Conservation (phyloP, 2,113 vertebrate genomes). For the Paradoxurus hermaphroditus region DNA sequence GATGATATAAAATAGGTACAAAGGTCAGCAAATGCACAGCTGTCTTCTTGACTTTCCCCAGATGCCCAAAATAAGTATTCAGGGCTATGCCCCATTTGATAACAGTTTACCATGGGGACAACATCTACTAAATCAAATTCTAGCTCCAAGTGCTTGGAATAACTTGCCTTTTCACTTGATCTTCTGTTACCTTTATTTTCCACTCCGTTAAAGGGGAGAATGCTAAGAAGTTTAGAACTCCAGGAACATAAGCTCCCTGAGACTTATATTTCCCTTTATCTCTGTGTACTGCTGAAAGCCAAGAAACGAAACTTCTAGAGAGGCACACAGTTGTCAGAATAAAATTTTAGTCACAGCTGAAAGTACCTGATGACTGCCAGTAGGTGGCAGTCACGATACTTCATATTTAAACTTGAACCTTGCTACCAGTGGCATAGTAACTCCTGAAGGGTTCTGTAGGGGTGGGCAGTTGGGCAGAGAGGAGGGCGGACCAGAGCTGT, state of each 20-base stretch:
- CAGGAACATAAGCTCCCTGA: not conserved
- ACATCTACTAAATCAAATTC: not conserved
- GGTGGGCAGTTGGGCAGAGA: accelerated
- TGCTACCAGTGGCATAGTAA: not conserved
- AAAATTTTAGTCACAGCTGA: not conserved
- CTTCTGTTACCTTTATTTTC: not conserved
- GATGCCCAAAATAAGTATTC: not conserved
- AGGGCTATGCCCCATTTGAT: not conserved
- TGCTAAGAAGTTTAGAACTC: not conserved
- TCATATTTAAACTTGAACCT: not conserved
- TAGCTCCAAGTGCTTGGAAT: not conserved
- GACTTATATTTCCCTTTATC: not conserved
- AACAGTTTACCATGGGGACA: not conserved
- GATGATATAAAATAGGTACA: not conserved
- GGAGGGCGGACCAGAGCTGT: not conserved
- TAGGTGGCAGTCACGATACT: conserved; percentile 65
- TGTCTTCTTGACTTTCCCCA: not conserved
- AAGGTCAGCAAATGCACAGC: not conserved
- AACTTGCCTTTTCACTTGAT: not conserved
- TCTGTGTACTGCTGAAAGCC: not conserved
- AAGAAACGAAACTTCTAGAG: not conserved
- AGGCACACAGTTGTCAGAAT: not conserved
- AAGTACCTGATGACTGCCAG: not conserved
- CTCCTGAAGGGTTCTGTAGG: not conserved
- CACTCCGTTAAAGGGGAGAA: not conserved